phyloP scores from a whole-genome alignment of 2,888 invertebrate genomes.

The Eupithecia dodoneata region DNA sequence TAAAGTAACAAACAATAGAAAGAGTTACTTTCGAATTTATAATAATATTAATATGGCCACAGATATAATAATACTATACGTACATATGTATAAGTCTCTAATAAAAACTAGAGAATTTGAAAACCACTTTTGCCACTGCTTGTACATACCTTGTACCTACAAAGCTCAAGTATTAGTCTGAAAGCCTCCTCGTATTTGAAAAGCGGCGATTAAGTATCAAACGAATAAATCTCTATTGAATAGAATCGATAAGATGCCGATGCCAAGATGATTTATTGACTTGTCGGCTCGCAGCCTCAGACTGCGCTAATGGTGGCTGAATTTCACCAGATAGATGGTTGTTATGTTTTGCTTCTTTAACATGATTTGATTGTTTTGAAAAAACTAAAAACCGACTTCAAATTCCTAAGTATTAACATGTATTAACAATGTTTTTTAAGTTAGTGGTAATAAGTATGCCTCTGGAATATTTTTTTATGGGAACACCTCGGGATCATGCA shows the following conservation, averaged over 20 bases:
- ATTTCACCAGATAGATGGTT: neutral
- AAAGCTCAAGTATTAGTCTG: slow-evolving; percentile 50
- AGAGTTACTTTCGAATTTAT: too few relatives aligned
- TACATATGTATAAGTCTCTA: too few relatives aligned
- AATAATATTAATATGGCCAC: too few relatives aligned
- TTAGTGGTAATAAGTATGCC: too few relatives aligned
- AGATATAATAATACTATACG: too few relatives aligned
- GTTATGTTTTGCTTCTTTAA: neutral
- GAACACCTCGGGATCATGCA: too few relatives aligned
- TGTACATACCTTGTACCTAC: neutral
- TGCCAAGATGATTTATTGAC: slow-evolving; percentile 79
- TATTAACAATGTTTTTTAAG: too few relatives aligned
- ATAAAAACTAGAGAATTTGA: neutral
- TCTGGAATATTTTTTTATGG: too few relatives aligned
- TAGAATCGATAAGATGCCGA: slow-evolving; percentile 75
- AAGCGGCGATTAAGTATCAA: slow-evolving; percentile 62
- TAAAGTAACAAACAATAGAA: too few relatives aligned
- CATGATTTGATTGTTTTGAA: too few relatives aligned
- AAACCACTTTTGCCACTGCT: slow-evolving; percentile 1
- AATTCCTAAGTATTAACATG: too few relatives aligned
- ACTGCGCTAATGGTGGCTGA: slow-evolving; percentile 49
- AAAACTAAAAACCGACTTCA: too few relatives aligned
- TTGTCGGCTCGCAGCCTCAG: slow-evolving; percentile 60
- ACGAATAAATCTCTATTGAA: slow-evolving; percentile 72
- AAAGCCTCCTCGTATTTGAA: slow-evolving; percentile 64